Evolutionary conservation across 2,797 vertebrate species (phyloP), one percentile per base, ranked within the genome.

Genomic region (Threskiornis aethiopicus): DNA sequence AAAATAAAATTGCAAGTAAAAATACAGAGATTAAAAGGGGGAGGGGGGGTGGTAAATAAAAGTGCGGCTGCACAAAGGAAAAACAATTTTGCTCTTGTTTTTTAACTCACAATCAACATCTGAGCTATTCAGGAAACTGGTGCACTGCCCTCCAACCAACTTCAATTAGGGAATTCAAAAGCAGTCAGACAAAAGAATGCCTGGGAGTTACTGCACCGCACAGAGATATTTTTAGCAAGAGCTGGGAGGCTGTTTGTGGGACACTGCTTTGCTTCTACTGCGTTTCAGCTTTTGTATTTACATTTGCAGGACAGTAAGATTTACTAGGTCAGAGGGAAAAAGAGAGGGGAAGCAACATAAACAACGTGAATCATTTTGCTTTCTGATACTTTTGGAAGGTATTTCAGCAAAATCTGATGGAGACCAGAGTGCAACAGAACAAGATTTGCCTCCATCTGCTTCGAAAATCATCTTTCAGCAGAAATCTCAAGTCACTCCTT

Each of bases 181-280:
- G 92, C 90, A 89, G 78, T 79, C 95, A 96, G 93, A 91, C 97
- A 97, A 97, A 97, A 96, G 94, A 92, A 96, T 94, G 96, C 93
- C 95, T 95, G 93, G 96, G 97, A 97, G 94, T 96, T 94, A 96
- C 92, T 96, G 94, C 84, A 95, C 94, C 89, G 88, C 95, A 90
- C 93, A 17, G 72, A 72, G 96, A 89, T 97, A 81, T 96, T 90
- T 93, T 92, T 92, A 94, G 92, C 93, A 54, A 47, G 89, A 41
- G 89, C 89, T 78, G 86, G 78, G 93, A 95, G 87, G 93, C 91
- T 92, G 69, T 76, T 93, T 94, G 88, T 77, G 87, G 89, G 94
- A 88, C 85, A 44, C 57, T 33, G 82, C 70, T 69, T 29, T 35
- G 93, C 93, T 82, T 67, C 69, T 35, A 70, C 59, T 16, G 58